Evolutionary conservation across 2,888 invertebrate genomes (phyloP).

Genomic region (Drosophila koepferae): DNA sequence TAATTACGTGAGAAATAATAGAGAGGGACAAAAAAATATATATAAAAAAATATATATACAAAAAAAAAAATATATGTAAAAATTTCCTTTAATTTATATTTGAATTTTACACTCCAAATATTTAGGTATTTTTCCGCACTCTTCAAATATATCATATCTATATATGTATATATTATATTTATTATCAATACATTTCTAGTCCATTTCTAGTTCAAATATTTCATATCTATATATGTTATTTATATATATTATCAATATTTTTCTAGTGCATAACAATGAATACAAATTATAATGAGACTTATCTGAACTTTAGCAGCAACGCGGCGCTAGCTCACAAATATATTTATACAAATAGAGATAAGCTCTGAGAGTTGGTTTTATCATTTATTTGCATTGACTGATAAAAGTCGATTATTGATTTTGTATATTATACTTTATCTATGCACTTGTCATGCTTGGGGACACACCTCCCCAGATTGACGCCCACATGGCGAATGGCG

Average conservation of each 20-base stretch:
- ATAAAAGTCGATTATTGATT: slow-evolving; percentile 65
- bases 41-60: too few species aligned
- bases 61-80: background rate
- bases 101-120: background rate
- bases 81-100: background rate
- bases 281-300: slow-evolving; percentile 14
- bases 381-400: slow-evolving; percentile 61
- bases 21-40: background rate
- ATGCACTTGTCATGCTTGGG: slow-evolving; percentile 20
- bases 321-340: slow-evolving; percentile 19
- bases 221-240: background rate
- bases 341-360: slow-evolving; percentile 42
- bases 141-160: background rate
- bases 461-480: slow-evolving; percentile 32
- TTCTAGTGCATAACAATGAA: slow-evolving; percentile 12
- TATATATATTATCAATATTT: slow-evolving; percentile 21
- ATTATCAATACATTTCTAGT: slow-evolving; percentile 23
- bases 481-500: slow-evolving; percentile 9
- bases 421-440: slow-evolving; percentile 10
- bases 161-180: background rate
- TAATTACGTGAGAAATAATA: slow-evolving; percentile 5
- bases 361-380: slow-evolving; percentile 44
- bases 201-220: background rate
- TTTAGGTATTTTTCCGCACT: slow-evolving; percentile 3
- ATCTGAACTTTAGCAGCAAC: background rate